Conservation (phyloP, 2,888 invertebrate species). For the Agrotis exclamationis region DNA sequence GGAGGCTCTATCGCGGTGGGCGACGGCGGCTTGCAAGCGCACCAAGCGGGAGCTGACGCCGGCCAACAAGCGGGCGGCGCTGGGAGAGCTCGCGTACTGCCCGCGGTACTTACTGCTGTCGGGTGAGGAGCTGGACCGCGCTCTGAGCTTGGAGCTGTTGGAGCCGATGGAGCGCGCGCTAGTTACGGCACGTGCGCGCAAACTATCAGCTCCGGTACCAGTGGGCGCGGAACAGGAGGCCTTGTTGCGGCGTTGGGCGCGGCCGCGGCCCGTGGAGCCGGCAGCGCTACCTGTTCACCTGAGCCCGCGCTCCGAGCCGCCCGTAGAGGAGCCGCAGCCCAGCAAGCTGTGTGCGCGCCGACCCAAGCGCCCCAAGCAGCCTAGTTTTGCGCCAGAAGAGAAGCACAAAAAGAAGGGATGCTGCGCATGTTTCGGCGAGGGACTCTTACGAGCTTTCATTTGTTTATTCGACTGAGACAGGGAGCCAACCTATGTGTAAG, state of each 20-base stretch:
- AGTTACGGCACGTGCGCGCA: conserved; percentile 84
- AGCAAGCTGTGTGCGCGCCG: conserved; percentile 82
- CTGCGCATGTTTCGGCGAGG: conserved; percentile 89
- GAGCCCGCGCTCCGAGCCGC: conserved; percentile 84
- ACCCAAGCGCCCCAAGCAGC: conserved; percentile 83
- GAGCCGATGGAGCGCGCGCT: conserved; percentile 88
- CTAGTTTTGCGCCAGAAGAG: conserved; percentile 85
- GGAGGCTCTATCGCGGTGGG: conserved; percentile 91
- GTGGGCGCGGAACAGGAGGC: conserved; percentile 87
- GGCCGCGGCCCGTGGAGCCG: conserved; percentile 82
- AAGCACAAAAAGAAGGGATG: conserved; percentile 83
- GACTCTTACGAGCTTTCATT: conserved; percentile 87
- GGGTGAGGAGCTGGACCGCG: conserved; percentile 92
- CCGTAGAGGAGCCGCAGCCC: conserved; percentile 78
- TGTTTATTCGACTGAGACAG: conserved; percentile 89
- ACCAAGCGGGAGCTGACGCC: conserved; percentile 85
- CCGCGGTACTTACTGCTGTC: conserved; percentile 93
- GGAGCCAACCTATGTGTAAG: conserved; percentile 57
- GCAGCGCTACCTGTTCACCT: conserved; percentile 86
- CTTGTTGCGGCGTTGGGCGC: conserved; percentile 85
- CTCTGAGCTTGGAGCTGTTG: conserved; percentile 83
- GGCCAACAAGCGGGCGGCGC: conserved; percentile 85
- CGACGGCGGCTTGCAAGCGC: conserved; percentile 86
- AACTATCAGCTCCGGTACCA: conserved; percentile 84
- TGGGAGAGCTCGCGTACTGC: conserved; percentile 91